Evolutionary conservation across 1,140 invertebrate species (phyloP), one percentile per base, ranked within the genome.

Genomic region (Drosophila guanche): DNA sequence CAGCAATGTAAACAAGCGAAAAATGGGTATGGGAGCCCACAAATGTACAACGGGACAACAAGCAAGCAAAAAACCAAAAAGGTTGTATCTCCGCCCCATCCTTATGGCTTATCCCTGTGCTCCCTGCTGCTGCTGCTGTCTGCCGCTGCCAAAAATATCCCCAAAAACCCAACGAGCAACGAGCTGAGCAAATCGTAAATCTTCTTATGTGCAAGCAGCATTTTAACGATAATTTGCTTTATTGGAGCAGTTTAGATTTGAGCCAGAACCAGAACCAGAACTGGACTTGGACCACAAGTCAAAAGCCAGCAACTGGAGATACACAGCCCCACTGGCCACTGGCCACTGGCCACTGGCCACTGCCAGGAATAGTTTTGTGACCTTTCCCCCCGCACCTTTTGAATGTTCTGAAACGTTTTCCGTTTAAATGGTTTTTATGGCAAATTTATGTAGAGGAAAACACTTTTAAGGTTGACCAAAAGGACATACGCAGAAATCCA

Each of bases 151-250:
- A 65, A 61, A 73, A 86, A 58, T 20, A 20, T 20, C 16, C 67
- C 68, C 61, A 56, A 75, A 65, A 20, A 20, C 16, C 16, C 59
- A 51, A 59, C 83, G 71, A 66, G 55, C 83, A 88, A 59, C 65
- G 65, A 79, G 79, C 83, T 86, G 83, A 86, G 78, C 78, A 88
- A 83, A 83, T 88, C 83, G 83, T 88, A 88, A 88, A 88, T 88
- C 83, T 88, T 89, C 84, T 88, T 88, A 88, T 88, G 83, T 88
- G 83, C 78, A 88, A 88, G 84, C 83, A 88, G 84, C 84, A 88
- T 88, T 88, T 88, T 88, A 88, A 88, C 83, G 83, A 88, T 88
- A 88, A 88, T 88, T 88, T 88, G 83, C 83, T 88, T 88, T 88
- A 88, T 88, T 88, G 83, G 73, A 88, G 78, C 83, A 88, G 84